phyloP scores from a whole-genome alignment of 2,888 invertebrate species.

The Orthosia gothica region DNA sequence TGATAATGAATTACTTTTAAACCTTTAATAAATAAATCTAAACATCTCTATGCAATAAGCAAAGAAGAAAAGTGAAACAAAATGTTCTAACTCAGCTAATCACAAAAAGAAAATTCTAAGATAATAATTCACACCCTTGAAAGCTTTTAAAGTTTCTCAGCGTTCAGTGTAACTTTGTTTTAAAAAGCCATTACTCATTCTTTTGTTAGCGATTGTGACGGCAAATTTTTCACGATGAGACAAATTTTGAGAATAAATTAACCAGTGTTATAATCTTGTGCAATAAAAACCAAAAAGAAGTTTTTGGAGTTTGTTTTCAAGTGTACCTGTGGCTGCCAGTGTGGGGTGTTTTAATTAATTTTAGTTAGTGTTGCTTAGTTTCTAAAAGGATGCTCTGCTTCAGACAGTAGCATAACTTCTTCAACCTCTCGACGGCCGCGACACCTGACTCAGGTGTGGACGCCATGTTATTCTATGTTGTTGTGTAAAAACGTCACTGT shows the following conservation, averaged over 20 bases:
- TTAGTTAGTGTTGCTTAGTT: conserved; percentile 52
- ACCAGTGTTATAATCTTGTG: conserved; percentile 88
- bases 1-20: conserved; percentile 1
- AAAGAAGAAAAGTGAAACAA: conserved; percentile 47
- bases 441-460: too few species aligned
- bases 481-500: too few species aligned
- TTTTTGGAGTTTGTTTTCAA: conserved; percentile 69
- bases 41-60: conserved; percentile 16
- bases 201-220: conserved; percentile 89
- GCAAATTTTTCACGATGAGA: conserved; percentile 90
- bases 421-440: background rate
- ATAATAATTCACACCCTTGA: conserved; percentile 89
- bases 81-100: conserved; percentile 70
- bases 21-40: background rate
- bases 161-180: conserved; percentile 89
- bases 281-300: conserved; percentile 79
- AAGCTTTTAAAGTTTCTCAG: conserved; percentile 85
- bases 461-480: too few species aligned
- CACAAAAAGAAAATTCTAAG: conserved; percentile 78
- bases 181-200: conserved; percentile 89
- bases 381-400: conserved; percentile 30
- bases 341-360: conserved; percentile 64
- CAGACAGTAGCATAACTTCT: conserved; percentile 22
- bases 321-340: conserved; percentile 65
- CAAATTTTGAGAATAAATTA: conserved; percentile 91